Base-by-base conservation (phyloP, 2,113 vertebrate genomes). In the Fukomys damarensis region DNA sequence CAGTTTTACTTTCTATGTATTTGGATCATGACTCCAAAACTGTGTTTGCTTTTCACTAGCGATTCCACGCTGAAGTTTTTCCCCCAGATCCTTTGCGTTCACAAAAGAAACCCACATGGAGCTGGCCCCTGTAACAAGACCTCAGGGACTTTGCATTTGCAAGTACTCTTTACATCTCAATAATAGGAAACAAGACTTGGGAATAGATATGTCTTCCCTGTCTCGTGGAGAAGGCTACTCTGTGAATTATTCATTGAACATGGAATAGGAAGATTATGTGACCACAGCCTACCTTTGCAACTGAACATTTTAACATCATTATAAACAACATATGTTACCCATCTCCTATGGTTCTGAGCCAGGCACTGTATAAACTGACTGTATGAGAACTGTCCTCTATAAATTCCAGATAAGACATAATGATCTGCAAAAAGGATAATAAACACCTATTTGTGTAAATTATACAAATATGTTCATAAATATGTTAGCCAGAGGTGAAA, bases 191-290 rank as follows among this genome's bases (percentile, higher is more conserved):
- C 86, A 97, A 96, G 89, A 82, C 94, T 94, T 89, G 83, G 87
- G 92, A 97, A 97, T 70, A 97, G 96, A 96, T 93, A 88, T 88
- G 95, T 93, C 97, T 92, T 94, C 89, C 96, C 94, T 74, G 90
- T 94, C 80, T 82, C 81, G 56, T 22, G n/a, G 80, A 38, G 87
- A 94, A 95, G 91, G 86, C 80, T 77, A 95, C 89, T 92, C 85
- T 52, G 82, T 98, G 97, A 97, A 98, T 98, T 96, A 98, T 97
- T 98, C 96, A 97, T 95, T 84, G 87, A 96, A 89, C 22, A 77
- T 56, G 26, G 24, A 96, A 61, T 87, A 89, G 92, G 41, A 94
- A 97, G 68, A 97, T 97, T 97, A 96, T 94, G 86, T 93, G 84
- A 95, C 96, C 93, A 96, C 61, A 97, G 77, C 76, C 94, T 81